Evolutionary conservation across 2,113 vertebrate species (phyloP).

Genomic region (Dendrocopos noguchii): DNA sequence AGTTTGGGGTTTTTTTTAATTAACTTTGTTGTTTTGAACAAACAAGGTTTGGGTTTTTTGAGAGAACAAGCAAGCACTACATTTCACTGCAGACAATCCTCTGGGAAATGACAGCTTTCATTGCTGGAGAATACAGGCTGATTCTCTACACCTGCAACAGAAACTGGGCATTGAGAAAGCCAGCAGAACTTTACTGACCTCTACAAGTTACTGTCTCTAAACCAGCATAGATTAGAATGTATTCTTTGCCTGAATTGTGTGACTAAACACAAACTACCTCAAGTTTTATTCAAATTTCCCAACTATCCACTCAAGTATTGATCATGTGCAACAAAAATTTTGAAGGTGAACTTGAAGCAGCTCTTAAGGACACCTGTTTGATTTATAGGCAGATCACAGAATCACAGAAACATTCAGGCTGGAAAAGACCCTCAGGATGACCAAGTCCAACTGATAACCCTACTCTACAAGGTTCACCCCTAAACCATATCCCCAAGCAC

Average conservation of each 20-base stretch:
- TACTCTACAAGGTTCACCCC: too few species aligned
- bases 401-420: too few species aligned
- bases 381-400: neutral
- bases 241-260: neutral
- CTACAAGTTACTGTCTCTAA: neutral
- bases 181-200: neutral
- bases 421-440: too few species aligned
- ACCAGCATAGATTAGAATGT: neutral
- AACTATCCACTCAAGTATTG: fast-evolving
- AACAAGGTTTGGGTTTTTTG: neutral
- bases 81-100: neutral
- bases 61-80: neutral
- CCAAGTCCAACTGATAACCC: too few species aligned
- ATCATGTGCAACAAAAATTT: neutral
- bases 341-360: neutral
- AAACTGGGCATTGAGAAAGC: neutral
- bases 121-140: neutral
- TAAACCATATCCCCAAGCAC: too few species aligned
- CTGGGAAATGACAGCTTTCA: neutral
- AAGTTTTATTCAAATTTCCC: neutral
- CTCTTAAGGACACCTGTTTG: neutral
- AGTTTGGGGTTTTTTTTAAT: neutral
- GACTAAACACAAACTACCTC: neutral
- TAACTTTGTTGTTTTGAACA: neutral
- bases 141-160: neutral